Conservation (phyloP, 2,113 vertebrate species). For the Empidonax traillii region DNA sequence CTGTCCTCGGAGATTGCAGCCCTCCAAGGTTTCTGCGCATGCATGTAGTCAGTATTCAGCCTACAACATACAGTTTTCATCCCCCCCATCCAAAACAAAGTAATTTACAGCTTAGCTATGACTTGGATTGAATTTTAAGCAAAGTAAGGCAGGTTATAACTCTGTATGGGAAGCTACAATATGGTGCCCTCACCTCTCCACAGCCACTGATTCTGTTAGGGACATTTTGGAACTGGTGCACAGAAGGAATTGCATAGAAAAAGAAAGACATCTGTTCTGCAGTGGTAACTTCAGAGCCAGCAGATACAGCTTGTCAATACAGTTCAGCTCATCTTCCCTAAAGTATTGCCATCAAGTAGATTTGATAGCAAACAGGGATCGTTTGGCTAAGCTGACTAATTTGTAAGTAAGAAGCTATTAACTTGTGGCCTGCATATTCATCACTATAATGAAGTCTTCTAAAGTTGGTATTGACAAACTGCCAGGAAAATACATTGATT, state of each 20-base stretch:
- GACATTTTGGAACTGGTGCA: neutral
- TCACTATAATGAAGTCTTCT: conserved; percentile 23
- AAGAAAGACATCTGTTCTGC: neutral
- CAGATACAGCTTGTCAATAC: neutral
- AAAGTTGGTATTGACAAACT: conserved; percentile 10
- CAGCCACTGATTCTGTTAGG: neutral
- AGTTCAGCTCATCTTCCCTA: neutral
- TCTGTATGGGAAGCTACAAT: neutral
- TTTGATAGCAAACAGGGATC: neutral
- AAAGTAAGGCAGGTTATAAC: neutral
- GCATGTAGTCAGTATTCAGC: neutral
- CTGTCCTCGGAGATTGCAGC: neutral
- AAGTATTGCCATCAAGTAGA: neutral
- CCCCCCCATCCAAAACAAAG: neutral
- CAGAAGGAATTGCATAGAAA: neutral
- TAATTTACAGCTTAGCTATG: neutral
- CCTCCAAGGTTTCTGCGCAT: neutral
- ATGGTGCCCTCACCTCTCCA: neutral
- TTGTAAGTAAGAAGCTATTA: neutral
- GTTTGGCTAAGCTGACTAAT: neutral
- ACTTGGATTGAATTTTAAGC: neutral
- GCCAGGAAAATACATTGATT: neutral
- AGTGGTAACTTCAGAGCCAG: neutral
- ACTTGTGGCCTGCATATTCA: neutral
- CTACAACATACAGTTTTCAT: neutral